phyloP scores from a whole-genome alignment of 1,140 invertebrate genomes.

The Araneus ventricosus region DNA sequence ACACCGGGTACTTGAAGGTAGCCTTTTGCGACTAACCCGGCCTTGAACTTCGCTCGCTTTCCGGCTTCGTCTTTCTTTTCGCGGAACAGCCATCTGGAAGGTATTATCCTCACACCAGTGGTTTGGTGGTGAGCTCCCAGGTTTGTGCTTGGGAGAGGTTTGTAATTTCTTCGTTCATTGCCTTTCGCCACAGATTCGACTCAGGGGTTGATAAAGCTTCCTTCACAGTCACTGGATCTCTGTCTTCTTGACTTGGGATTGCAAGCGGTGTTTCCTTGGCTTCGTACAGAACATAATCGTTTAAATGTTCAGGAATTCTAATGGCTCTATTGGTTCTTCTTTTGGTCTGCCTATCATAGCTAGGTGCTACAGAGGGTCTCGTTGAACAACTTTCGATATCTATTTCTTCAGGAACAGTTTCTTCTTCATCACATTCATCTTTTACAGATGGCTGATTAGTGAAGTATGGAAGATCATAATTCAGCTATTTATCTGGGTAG shows the following conservation, averaged over 20 bases:
- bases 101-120: conserved; percentile 75
- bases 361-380: conserved; percentile 1
- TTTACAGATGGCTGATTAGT: neutral
- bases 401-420: neutral
- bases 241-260: neutral
- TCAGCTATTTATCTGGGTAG: no score
- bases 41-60: conserved; percentile 53
- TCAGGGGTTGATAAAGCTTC: conserved; percentile 78
- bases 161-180: conserved; percentile 79
- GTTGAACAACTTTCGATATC: neutral
- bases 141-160: conserved; percentile 78
- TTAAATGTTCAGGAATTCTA: neutral
- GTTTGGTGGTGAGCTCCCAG: conserved; percentile 78
- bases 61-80: no score
- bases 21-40: conserved; percentile 74
- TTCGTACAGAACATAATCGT: neutral
- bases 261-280: neutral
- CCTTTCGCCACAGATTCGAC: conserved; percentile 78
- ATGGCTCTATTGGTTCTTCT: neutral
- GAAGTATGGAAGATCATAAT: no score
- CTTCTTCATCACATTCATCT: neutral
- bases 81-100: conserved; percentile 80
- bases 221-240: conserved; percentile 1
- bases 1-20: conserved; percentile 68
- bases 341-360: neutral